phyloP scores from a whole-genome alignment of 2,797 vertebrate species.

The Oreochromis grahami region DNA sequence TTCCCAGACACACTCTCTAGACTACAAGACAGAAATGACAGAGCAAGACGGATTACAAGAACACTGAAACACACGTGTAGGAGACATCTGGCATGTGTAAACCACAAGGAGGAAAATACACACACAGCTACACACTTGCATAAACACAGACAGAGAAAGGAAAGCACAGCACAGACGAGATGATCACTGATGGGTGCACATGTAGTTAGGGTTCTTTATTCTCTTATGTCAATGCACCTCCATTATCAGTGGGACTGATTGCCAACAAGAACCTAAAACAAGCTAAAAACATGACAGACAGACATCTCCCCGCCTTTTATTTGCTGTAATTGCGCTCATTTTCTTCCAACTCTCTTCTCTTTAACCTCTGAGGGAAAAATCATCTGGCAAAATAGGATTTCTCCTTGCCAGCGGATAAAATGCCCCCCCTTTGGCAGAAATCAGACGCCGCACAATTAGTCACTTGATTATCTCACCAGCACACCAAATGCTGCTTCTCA shows the following conservation, averaged over 20 bases:
- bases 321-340: slow-evolving; percentile 44
- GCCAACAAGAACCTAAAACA: slow-evolving; percentile 27
- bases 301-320: slow-evolving; percentile 21
- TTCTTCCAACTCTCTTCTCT: slow-evolving; percentile 27
- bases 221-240: slow-evolving; percentile 42
- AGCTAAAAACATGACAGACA: slow-evolving; percentile 16
- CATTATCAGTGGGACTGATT: slow-evolving; percentile 41
- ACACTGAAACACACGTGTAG: not conserved
- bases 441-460: slow-evolving; percentile 61
- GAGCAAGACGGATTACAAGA: not conserved
- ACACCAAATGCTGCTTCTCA: slow-evolving; percentile 40
- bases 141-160: slow-evolving; percentile 10
- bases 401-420: slow-evolving; percentile 39
- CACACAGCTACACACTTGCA: not conserved
- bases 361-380: slow-evolving; percentile 39
- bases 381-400: slow-evolving; percentile 37
- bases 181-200: slow-evolving; percentile 36
- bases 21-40: not conserved
- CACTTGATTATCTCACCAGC: slow-evolving; percentile 65
- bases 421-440: slow-evolving; percentile 47
- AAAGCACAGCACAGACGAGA: slow-evolving; percentile 13
- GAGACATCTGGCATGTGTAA: slow-evolving; percentile 3
- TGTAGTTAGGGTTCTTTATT: slow-evolving; percentile 21
- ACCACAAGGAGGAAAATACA: not conserved
- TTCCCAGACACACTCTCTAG: slow-evolving; percentile 1